phyloP scores from a whole-genome alignment of 2,113 vertebrate species.

The Bos indicus region DNA sequence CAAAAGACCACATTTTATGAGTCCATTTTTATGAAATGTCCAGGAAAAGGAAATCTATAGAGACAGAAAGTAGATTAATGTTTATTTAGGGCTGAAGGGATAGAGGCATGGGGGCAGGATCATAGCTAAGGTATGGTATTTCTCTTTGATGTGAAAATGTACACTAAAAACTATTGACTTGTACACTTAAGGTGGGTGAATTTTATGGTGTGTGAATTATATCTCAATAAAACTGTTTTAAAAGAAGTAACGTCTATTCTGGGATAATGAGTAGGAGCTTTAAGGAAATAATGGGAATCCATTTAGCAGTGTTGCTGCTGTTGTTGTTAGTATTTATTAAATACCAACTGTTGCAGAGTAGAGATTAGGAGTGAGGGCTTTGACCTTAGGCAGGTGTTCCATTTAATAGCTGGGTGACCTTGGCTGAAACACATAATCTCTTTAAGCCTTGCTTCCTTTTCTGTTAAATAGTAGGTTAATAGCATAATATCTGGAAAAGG shows the following conservation, averaged over 20 bases:
- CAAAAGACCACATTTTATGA: not conserved
- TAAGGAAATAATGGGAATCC: not conserved
- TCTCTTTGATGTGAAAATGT: not conserved
- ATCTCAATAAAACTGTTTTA: not conserved
- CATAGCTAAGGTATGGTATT: not conserved
- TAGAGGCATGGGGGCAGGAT: not conserved
- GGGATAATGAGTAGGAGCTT: not conserved
- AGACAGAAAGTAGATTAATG: not conserved
- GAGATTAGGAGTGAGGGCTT: not conserved
- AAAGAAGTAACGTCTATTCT: not conserved
- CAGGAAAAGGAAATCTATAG: not conserved
- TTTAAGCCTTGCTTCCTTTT: not conserved
- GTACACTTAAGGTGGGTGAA: not conserved
- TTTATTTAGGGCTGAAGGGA: not conserved
- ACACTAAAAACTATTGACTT: not conserved
- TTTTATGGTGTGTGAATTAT: not conserved
- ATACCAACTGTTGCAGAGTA: not conserved
- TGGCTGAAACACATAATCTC: not conserved
- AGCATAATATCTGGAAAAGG: not conserved
- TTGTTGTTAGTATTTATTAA: slow-evolving; percentile 16
- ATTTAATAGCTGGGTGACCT: not conserved
- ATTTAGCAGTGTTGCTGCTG: not conserved
- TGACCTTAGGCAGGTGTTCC: slow-evolving; percentile 1
- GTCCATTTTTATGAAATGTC: not conserved
- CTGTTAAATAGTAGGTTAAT: slow-evolving; percentile 1